phyloP scores from a whole-genome alignment of 1,140 invertebrate species.

The Agrilus planipennis region DNA sequence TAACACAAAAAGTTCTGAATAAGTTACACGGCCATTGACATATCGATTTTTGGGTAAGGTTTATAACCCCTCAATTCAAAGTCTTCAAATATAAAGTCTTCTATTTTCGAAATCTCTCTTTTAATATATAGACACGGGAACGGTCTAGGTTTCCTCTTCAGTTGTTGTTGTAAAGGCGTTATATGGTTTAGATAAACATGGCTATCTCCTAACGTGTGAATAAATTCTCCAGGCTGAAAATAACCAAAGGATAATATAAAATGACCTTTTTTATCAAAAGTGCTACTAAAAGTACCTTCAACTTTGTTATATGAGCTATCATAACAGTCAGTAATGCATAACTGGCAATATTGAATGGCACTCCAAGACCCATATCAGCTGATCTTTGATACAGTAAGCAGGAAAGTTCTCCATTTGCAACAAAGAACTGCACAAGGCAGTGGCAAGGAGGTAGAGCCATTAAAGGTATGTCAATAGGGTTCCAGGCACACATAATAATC shows the following conservation, averaged over 20 bases:
- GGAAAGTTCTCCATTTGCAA: constrained; percentile 67
- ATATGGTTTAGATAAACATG: constrained; percentile 95
- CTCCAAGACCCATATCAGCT: constrained; percentile 95
- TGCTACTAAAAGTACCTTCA: constrained; percentile 60
- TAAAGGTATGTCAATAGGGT: constrained; percentile 72
- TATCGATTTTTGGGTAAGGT: constrained; percentile 81
- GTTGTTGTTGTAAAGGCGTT: constrained; percentile 71
- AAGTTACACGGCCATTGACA: constrained; percentile 91
- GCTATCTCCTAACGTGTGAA: constrained; percentile 93
- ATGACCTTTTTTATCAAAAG: constrained; percentile 5
- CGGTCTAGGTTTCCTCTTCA: constrained; percentile 63
- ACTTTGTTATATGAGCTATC: constrained; percentile 87
- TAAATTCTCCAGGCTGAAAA: constrained; percentile 82
- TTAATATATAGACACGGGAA: constrained; percentile 78
- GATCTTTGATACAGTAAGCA: constrained; percentile 95
- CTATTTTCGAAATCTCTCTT: constrained; percentile 60
- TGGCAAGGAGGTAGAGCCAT: constrained; percentile 99
- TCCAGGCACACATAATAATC: constrained; percentile 95
- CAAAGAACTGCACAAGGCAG: constrained; percentile 91
- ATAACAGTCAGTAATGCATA: constrained; percentile 92
- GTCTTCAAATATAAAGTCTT: constrained; percentile 84
- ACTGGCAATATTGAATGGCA: constrained; percentile 98
- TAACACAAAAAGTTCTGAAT: too few relatives aligned
- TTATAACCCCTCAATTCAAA: constrained; percentile 82
- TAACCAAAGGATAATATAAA: too few relatives aligned